Evolutionary conservation across 2,113 vertebrate species (phyloP).

Genomic region (Cyprinodon brontotheroides): DNA sequence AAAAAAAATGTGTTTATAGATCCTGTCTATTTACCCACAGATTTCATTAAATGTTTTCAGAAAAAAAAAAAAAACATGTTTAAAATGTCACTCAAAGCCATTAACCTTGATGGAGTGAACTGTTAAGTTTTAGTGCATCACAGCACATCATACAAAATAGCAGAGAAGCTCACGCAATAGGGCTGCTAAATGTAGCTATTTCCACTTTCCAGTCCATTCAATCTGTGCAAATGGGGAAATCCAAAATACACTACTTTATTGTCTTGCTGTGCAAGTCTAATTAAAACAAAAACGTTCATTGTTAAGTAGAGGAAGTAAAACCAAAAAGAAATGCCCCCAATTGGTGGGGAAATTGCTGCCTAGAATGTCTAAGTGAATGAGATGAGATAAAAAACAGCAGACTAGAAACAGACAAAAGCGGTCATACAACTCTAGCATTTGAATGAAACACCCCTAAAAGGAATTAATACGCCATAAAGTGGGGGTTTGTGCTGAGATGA

Average conservation of each 20-base stretch:
- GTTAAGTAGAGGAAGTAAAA: slow-evolving; percentile 59
- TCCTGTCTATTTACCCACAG: background rate
- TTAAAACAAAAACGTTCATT: slow-evolving; percentile 49
- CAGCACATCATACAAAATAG: background rate
- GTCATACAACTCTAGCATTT: slow-evolving; percentile 54
- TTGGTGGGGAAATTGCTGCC: slow-evolving; percentile 38
- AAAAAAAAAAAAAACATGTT: too few species aligned
- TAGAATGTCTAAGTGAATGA: slow-evolving; percentile 49
- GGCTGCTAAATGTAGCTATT: background rate
- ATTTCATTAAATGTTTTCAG: background rate
- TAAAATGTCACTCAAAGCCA: background rate
- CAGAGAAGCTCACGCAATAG: background rate
- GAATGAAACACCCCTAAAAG: slow-evolving; percentile 51
- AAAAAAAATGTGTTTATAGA: too few species aligned
- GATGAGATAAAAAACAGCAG: slow-evolving; percentile 63
- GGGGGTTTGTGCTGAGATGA: slow-evolving; percentile 53
- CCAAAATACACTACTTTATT: slow-evolving; percentile 34
- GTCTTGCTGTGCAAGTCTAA: slow-evolving; percentile 21
- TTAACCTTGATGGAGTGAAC: background rate
- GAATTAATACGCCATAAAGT: slow-evolving; percentile 62
- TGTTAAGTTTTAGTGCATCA: background rate
- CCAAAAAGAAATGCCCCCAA: slow-evolving; percentile 35
- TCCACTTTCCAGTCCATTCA: slow-evolving; percentile 24
- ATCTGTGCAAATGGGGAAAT: slow-evolving; percentile 38
- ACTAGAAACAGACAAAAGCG: slow-evolving; percentile 66